These are phyloP conservation scores for Sebastolobus altivelis DNA, from an alignment of 2,797 vertebrate genomes.

Conservation along the genomic window DNA sequence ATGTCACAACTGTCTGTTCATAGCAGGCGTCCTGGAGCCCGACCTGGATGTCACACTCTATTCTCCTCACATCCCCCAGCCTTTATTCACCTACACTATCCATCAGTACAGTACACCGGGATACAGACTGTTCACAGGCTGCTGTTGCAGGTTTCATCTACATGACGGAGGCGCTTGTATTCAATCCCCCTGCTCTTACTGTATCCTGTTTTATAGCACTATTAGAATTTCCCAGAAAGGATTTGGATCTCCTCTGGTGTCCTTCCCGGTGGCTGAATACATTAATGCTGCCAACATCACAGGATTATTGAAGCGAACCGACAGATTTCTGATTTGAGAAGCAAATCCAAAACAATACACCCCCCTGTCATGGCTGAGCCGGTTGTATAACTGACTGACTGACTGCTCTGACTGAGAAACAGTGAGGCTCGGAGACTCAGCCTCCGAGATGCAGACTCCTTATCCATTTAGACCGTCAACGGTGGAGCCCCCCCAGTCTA, in stretches of 20 bases:
- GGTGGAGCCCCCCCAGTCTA: slow-evolving; percentile 19
- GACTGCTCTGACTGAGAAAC: slow-evolving; percentile 57
- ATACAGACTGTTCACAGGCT: slow-evolving; percentile 29
- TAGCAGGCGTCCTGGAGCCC: slow-evolving; percentile 51
- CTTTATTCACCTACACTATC: slow-evolving; percentile 59
- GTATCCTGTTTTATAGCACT: slow-evolving; percentile 50
- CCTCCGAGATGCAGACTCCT: slow-evolving; percentile 52
- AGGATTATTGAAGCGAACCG: slow-evolving; percentile 71
- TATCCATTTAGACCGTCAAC: slow-evolving; percentile 65
- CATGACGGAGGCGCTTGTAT: slow-evolving; percentile 28
- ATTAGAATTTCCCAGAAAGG: slow-evolving; percentile 54
- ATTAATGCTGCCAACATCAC: slow-evolving; percentile 70
- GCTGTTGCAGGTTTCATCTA: slow-evolving; percentile 28
- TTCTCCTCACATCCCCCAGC: slow-evolving; percentile 51
- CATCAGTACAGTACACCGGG: slow-evolving; percentile 39
- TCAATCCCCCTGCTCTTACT: slow-evolving; percentile 35
- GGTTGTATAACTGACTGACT: slow-evolving; percentile 71
- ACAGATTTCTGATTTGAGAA: slow-evolving; percentile 80
- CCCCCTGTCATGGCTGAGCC: slow-evolving; percentile 65
- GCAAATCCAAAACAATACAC: slow-evolving; percentile 77
- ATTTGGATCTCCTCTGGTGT: slow-evolving; percentile 60
- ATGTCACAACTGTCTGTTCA: slow-evolving; percentile 73
- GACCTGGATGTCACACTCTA: slow-evolving; percentile 63
- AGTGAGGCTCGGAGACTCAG: slow-evolving; percentile 34
- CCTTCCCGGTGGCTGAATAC: slow-evolving; percentile 61